Evolutionary conservation across 2,888 invertebrate genomes (phyloP), one percentile per base, ranked within the genome.

Genomic region (Phlogophora meticulosa): DNA sequence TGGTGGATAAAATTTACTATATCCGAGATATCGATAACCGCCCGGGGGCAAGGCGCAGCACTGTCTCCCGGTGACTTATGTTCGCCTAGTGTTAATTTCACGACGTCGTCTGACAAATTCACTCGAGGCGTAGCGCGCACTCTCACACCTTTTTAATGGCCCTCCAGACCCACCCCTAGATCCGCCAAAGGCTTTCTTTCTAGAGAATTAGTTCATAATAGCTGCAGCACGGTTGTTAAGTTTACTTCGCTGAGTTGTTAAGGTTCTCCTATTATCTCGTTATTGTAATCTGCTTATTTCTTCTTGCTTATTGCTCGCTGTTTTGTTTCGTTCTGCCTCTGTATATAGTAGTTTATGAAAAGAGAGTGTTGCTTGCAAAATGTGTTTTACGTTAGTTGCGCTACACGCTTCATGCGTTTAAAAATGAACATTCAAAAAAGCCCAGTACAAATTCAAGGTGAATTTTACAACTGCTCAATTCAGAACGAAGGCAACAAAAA

Each of bases 1-100:
- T 56, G 45, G 58, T 36, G 55, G 49, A 38, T 58, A 49, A 77
- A 81, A 81, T 79, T 66, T 69, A 72, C 69, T 77, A 66, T 81
- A 65, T 49, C 64, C 28, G 15, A 64, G 57, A 76, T 88, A 90
- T 92, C 91, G 89, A 92, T 88, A 90, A 85, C 85, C 84, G 79
- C 85, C 40, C 28, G 59, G 62, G 80, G 76, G 81, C 80, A 80
- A 67, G 72, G 80, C 78, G 73, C 89, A 84, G 70, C 88, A 82
- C 90, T 88, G 77, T 84, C 84, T 81, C 62, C 72, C 82, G 84
- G 85, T 91, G 90, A 92, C 90, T 93, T 93, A 93, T 90, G 90
- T 92, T 91, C 91, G 82, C 85, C 84, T 87, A 89, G 92, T 93
- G 94, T 93, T 93, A 92, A 94, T 94, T 92, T 93, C 90, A 87